Base-by-base conservation (phyloP, 2,797 vertebrate genomes). In the Pogonophryne albipinna region DNA sequence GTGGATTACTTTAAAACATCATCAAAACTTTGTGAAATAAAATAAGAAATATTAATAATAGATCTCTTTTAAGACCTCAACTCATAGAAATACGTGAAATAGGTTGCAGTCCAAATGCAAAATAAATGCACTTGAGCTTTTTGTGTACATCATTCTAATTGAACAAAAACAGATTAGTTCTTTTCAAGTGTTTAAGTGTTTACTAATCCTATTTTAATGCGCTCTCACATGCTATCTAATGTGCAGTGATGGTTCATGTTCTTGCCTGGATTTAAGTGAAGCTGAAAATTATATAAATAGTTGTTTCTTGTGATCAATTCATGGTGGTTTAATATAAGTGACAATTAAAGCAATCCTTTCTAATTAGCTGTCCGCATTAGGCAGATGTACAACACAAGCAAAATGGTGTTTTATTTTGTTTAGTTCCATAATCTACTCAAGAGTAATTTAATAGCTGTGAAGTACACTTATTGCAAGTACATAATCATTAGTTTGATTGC, bases 361-460 rank as follows among this genome's bases (percentile, higher is more conserved):
- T 90, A 90, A 93, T 90, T 81, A 83, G 81, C 69, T 85, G 80
- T 90, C 76, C 78, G 63, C 74, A 70, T 74, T 79, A 23, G 74
- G 42, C 51, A 76, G 23, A 85, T 88, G 75, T 75, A 60, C 89
- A 93, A 66, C 84, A 75, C 60, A 72, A 84, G 71, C 72, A 62
- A 85, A 89, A 82, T 85, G 57, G 66, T 73, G 38, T 80, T 87
- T 85, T 83, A 71, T 82, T 90, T 77, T 71, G 60, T 85, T 84
- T 76, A 81, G 83, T 91, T 90, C 61, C 81, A 87, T 85, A 84
- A 90, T 90, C 59, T 75, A 74, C 80, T 91, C 72, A 74, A 90
- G 76, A 91, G 76, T 86, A 84, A 87, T 91, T 91, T 92, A 88
- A 91, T 87, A 74, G 86, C 81, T 87, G 66, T 86, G 84, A 88